Evolutionary conservation across 2,888 invertebrate genomes (phyloP), one percentile per base, ranked within the genome.

Genomic region (Meliscaeva auricollis): DNA sequence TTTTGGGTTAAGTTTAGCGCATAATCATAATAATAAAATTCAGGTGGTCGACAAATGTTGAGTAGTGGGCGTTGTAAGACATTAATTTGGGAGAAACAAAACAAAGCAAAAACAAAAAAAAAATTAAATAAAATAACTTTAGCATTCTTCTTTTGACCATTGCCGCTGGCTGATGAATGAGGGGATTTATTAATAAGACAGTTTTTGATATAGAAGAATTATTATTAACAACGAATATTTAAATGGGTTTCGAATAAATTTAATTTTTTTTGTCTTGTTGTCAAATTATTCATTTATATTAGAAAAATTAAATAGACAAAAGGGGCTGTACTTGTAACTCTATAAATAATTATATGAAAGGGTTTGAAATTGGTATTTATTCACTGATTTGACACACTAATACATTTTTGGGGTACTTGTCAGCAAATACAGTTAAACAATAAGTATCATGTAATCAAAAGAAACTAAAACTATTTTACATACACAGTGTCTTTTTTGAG

Each of bases 111-210:
- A 9, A 38, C 13, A 38, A 13, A 38, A 38, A 38, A 38, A 17
- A 30, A 8, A n/a, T n/a, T n/a, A n/a, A n/a, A n/a, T n/a, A n/a
- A n/a, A n/a, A n/a, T n/a, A 26, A 44, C 8, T n/a, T 13, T 60
- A 17, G 41, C 20, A 7, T n/a, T 69, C 52, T 62, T 74, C 22
- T 32, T 73, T 74, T 74, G 79, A 80, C 60, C 79, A 22, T 22
- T 50, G 66, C 66, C 66, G 48, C 66, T 35, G 50, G 74, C 68
- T 78, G 74, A 80, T 74, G 44, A 62, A 80, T 80, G 68, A 50
- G 73, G 41, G 26, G 52, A 50, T 44, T 73, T 56, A 58, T 56
- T 56, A 30, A 13, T 35, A 46, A 70, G 70, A 69, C 26, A 69
- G 46, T 20, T 69, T 38, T 68, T 69, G 50, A 52, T 41, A 73